Evolutionary conservation across 2,113 vertebrate species (phyloP).

Genomic region (Osmerus eperlanus): DNA sequence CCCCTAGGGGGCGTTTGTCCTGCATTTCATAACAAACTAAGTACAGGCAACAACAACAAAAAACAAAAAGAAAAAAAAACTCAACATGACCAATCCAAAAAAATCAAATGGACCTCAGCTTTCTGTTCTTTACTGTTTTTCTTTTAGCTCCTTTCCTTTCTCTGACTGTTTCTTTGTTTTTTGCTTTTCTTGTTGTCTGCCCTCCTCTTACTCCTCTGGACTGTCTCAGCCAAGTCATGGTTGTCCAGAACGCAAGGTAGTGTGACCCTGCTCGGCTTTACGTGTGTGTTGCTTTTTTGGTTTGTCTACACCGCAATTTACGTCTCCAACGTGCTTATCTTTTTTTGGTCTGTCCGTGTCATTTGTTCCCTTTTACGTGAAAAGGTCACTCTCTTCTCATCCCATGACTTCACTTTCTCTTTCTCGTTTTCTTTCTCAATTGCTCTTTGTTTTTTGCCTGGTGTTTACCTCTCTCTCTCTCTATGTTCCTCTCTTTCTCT

Average conservation of each 20-base stretch:
- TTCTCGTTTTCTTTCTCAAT: conserved; percentile 12
- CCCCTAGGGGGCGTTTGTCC: conserved; percentile 2
- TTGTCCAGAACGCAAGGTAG: conserved; percentile 99
- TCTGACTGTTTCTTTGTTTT: conserved; percentile 73
- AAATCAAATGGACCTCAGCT: conserved; percentile 52
- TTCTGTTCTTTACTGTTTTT: conserved; percentile 61
- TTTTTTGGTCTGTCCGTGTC: conserved; percentile 47
- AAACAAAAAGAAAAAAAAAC: no score
- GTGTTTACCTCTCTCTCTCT: conserved; percentile 3
- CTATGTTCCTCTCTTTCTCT: not conserved
- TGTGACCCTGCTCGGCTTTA: conserved; percentile 70
- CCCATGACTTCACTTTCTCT: conserved; percentile 26
- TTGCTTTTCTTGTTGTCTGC: conserved; percentile 73
- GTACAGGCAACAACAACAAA: not conserved
- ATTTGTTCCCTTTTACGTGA: conserved; percentile 38
- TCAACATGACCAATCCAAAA: not conserved
- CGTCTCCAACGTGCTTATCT: conserved; percentile 50
- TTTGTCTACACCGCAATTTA: conserved; percentile 23
- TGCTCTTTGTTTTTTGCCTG: conserved; percentile 27
- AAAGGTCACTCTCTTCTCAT: conserved; percentile 32
- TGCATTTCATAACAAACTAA: conserved; percentile 32
- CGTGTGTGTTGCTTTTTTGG: conserved; percentile 50
- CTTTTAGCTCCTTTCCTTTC: conserved; percentile 66
- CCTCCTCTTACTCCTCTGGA: conserved; percentile 78
- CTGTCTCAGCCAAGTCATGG: conserved; percentile 98